A percentile compares a stretch with the other conserved stretches of the same genome.
These are phyloP conservation scores for Phaetusa simplex DNA, from an alignment of 2,113 vertebrate genomes.

Conservation along the genomic window DNA sequence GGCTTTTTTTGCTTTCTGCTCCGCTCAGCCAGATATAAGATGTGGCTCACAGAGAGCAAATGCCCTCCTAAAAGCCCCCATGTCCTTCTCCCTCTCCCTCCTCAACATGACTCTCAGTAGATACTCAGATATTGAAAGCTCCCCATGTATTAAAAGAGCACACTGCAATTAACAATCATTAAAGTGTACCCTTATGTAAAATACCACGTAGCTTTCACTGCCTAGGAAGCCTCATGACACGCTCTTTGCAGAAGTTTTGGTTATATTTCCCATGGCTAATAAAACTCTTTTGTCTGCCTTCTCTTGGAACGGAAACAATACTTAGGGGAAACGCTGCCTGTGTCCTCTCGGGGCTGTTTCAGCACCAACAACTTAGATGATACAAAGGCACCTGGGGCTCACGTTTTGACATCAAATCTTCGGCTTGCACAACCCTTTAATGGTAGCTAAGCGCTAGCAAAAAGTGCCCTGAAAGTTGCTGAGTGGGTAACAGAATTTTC, in stretches of 20 bases:
- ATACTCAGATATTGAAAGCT: conserved; percentile 44
- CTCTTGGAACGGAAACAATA: conserved; percentile 1
- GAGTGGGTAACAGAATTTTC: neutral
- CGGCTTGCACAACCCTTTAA: neutral
- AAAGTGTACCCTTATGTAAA: neutral
- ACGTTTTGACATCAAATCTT: neutral
- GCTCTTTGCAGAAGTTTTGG: neutral
- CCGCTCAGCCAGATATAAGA: conserved; percentile 39
- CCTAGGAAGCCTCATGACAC: neutral
- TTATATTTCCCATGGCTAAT: neutral
- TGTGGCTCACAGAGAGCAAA: conserved; percentile 35
- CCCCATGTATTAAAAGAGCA: conserved; percentile 17
- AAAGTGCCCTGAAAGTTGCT: neutral
- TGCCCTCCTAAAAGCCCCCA: conserved; percentile 35
- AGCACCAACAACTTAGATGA: neutral
- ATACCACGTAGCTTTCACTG: neutral
- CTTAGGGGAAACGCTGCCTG: neutral
- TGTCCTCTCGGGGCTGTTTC: neutral
- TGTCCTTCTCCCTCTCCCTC: neutral
- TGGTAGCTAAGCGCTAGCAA: neutral
- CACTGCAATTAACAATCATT: conserved; percentile 60
- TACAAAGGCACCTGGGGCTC: neutral
- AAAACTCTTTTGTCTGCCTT: neutral
- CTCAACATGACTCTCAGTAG: neutral
- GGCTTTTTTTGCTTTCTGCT: neutral